Evolutionary conservation across 2,888 invertebrate species (phyloP).

Genomic region (Lasioglossum oenotherae): DNA sequence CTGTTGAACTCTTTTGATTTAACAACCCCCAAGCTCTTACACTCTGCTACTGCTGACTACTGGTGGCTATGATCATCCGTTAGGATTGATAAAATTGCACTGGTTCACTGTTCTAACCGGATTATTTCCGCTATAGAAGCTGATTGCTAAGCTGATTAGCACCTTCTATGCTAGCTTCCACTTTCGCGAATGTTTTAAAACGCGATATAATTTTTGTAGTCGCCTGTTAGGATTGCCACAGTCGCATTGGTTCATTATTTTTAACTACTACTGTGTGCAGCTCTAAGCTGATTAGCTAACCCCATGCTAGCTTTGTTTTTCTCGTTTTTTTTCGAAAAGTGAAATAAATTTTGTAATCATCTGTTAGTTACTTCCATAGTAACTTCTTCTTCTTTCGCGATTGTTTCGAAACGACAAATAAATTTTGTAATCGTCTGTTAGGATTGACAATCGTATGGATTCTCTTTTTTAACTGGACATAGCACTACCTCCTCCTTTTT

Average conservation of each 20-base stretch:
- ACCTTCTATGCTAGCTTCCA: background rate
- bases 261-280: background rate
- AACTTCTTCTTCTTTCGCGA: background rate
- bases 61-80: background rate
- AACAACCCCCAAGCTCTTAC: background rate
- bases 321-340: background rate
- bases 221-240: background rate
- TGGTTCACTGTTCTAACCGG: background rate
- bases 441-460: background rate
- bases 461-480: background rate
- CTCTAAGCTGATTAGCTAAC: background rate
- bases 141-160: background rate
- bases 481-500: too few species aligned
- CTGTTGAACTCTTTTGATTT: background rate
- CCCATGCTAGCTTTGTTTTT: background rate
- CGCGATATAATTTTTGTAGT: background rate
- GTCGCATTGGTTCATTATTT: background rate
- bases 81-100: background rate
- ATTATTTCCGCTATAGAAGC: background rate
- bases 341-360: background rate
- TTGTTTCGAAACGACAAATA: background rate
- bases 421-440: background rate
- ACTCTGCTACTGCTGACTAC: background rate
- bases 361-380: background rate
- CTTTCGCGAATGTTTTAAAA: background rate